These are phyloP conservation scores for Rhagonycha lutea DNA, from an alignment of 2,888 invertebrate genomes.

Conservation along the genomic window DNA sequence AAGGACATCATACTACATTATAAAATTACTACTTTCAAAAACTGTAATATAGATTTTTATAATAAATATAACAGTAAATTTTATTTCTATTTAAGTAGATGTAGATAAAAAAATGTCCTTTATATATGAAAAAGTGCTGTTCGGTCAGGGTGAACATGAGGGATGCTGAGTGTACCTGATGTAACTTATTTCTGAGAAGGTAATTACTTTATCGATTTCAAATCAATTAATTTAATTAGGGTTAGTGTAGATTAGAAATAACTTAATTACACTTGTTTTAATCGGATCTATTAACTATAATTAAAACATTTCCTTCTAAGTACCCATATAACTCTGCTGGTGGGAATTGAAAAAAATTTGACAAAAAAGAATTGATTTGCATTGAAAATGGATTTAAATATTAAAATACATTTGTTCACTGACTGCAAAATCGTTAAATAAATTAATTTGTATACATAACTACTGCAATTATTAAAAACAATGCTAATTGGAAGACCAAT, in stretches of 20 bases:
- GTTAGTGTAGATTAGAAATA: not conserved
- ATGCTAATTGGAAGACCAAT: no score
- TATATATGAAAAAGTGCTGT: not conserved
- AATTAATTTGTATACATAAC: not conserved
- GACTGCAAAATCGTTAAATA: not conserved
- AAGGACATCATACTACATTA: not conserved
- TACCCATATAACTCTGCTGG: not conserved
- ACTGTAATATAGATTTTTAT: not conserved
- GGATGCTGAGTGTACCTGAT: not conserved
- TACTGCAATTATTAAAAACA: not conserved
- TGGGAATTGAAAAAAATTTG: not conserved
- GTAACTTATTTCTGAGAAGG: not conserved
- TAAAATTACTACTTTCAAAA: not conserved
- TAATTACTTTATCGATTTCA: not conserved
- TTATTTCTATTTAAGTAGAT: not conserved
- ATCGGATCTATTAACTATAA: not conserved
- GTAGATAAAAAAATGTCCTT: not conserved
- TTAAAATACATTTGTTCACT: no score
- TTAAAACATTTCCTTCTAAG: not conserved
- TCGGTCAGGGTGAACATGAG: not conserved
- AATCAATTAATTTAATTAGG: not conserved
- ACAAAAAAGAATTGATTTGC: not conserved
- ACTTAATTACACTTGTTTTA: not conserved
- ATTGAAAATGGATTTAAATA: no score
- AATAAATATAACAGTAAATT: not conserved